phyloP scores from a whole-genome alignment of 2,797 vertebrate genomes.

The Sebastes kiyomatsui region DNA sequence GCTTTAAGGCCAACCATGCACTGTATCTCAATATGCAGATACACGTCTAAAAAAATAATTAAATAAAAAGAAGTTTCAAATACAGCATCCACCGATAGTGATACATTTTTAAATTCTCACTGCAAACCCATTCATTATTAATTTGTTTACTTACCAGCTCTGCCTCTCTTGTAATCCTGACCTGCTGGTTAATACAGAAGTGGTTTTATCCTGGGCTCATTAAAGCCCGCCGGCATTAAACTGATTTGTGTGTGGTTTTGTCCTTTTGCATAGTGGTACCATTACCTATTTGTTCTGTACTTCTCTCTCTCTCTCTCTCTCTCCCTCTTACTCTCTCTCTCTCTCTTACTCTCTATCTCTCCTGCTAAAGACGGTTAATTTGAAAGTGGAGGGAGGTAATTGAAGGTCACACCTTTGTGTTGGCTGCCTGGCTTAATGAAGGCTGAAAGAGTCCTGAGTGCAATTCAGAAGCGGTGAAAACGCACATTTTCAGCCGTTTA shows the following conservation, averaged over 20 bases:
- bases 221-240: constrained; percentile 60
- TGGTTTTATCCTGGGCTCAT: constrained; percentile 60
- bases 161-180: constrained; percentile 55
- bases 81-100: not conserved
- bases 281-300: constrained; percentile 9
- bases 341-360: not conserved
- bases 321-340: not conserved
- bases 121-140: constrained; percentile 66
- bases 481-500: constrained; percentile 18
- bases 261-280: constrained; percentile 18
- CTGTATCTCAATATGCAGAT: constrained; percentile 11
- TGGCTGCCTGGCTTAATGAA: constrained; percentile 61
- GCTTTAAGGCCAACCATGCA: not conserved
- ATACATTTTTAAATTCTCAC: constrained; percentile 37
- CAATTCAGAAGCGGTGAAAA: constrained; percentile 17
- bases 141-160: constrained; percentile 69
- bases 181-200: constrained; percentile 64
- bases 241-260: constrained; percentile 64
- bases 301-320: not conserved
- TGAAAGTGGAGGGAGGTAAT: constrained; percentile 41
- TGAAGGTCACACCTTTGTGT: constrained; percentile 75
- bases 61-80: not conserved
- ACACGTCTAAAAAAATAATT: not conserved
- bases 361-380: constrained; percentile 49
- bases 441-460: constrained; percentile 30